These are phyloP conservation scores for Dipodomys stephensi DNA, from an alignment of 2,113 vertebrate species.

Conservation along the genomic window DNA sequence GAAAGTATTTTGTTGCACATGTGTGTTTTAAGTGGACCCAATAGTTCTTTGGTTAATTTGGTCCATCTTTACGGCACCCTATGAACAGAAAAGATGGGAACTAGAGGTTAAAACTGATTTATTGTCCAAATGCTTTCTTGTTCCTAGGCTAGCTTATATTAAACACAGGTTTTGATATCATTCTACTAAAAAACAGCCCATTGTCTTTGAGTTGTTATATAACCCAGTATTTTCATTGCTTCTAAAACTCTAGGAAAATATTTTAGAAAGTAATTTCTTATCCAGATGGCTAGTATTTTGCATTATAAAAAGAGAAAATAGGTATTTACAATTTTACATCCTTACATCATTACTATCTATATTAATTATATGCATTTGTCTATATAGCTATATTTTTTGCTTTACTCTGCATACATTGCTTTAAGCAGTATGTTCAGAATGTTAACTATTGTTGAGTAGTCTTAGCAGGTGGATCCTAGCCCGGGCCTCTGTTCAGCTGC, in stretches of 20 bases:
- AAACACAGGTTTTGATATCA: neutral
- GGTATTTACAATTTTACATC: neutral
- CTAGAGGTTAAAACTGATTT: conserved; percentile 20
- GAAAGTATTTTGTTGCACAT: conserved; percentile 24
- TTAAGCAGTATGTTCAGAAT: conserved; percentile 6
- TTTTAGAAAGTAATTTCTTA: conserved; percentile 37
- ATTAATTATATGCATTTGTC: neutral
- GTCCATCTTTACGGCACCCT: conserved; percentile 16
- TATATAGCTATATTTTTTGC: neutral
- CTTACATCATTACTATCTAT: neutral
- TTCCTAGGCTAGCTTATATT: conserved; percentile 35
- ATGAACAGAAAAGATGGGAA: neutral
- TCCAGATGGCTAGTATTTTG: conserved; percentile 12
- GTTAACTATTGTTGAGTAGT: neutral
- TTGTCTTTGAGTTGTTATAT: conserved; percentile 32
- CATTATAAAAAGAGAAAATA: conserved; percentile 17
- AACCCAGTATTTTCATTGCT: conserved; percentile 1
- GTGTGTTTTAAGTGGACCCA: neutral
- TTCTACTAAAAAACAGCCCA: neutral
- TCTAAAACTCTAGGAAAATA: conserved; percentile 37
- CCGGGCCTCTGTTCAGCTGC: neutral
- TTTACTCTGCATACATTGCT: neutral
- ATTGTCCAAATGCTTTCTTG: conserved; percentile 55
- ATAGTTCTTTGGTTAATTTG: neutral
- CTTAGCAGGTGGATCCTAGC: neutral